Conservation (phyloP, 1,140 invertebrate species). For the Drosophila pruinosa region DNA sequence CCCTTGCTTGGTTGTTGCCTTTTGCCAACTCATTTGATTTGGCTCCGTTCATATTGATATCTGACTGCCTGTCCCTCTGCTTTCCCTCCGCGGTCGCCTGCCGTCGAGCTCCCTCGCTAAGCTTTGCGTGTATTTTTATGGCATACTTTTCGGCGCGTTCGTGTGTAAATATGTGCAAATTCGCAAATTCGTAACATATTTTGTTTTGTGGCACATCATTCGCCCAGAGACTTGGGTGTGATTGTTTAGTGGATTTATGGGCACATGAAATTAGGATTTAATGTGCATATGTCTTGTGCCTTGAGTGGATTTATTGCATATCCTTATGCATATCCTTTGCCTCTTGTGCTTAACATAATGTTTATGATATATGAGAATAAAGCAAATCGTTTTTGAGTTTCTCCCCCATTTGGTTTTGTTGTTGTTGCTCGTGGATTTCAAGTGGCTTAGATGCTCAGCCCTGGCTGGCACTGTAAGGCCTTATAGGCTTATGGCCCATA, state of each 20-base stretch:
- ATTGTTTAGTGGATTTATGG: constrained; percentile 80
- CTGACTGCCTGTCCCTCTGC: not conserved
- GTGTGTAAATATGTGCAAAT: constrained; percentile 77
- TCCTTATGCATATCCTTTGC: constrained; percentile 25
- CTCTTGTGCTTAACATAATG: constrained; percentile 67
- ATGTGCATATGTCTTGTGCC: constrained; percentile 73
- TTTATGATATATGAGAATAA: constrained; percentile 65
- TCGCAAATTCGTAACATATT: constrained; percentile 76
- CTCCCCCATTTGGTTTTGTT: not conserved
- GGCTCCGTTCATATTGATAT: constrained; percentile 72
- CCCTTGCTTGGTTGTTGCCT: constrained; percentile 34
- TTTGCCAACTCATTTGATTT: constrained; percentile 79
- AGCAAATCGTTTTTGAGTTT: constrained; percentile 58
- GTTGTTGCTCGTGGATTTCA: constrained; percentile 9
- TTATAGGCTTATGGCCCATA: not conserved
- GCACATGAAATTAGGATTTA: constrained; percentile 79
- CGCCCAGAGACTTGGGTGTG: constrained; percentile 48
- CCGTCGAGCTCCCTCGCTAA: not conserved
- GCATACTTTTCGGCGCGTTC: constrained; percentile 69
- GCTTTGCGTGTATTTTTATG: constrained; percentile 64
- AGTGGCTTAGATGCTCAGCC: constrained; percentile 31
- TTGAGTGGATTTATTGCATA: constrained; percentile 65
- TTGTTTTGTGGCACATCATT: constrained; percentile 52
- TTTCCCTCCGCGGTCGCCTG: not conserved
- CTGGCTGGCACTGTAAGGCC: not conserved